These are phyloP conservation scores for Hemibagrus guttatus DNA, from an alignment of 2,797 vertebrate genomes.

Conservation along the genomic window DNA sequence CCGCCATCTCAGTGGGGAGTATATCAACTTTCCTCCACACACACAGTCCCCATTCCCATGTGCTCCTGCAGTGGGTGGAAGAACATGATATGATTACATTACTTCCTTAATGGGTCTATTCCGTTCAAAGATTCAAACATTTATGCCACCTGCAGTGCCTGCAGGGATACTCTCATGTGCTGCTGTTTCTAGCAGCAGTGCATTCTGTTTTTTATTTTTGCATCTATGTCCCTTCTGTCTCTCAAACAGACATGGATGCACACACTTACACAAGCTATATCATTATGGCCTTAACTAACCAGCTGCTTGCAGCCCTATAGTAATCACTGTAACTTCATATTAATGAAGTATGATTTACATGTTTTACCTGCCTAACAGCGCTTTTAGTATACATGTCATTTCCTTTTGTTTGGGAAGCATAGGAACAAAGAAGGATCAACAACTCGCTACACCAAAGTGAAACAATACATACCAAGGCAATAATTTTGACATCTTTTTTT, in stretches of 20 bases:
- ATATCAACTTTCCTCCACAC: slow-evolving; percentile 49
- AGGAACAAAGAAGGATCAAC: not conserved
- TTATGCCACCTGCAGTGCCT: slow-evolving; percentile 51
- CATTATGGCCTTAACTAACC: slow-evolving; percentile 39
- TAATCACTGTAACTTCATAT: too few species aligned
- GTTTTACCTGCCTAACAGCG: not conserved
- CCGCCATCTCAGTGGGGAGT: slow-evolving; percentile 39
- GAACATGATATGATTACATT: slow-evolving; percentile 53
- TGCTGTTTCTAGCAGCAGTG: slow-evolving; percentile 29
- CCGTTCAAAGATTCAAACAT: slow-evolving; percentile 52
- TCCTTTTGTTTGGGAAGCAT: not conserved
- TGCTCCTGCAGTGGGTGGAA: slow-evolving; percentile 44
- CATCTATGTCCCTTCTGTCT: slow-evolving; percentile 27
- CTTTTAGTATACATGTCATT: not conserved
- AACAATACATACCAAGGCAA: slow-evolving; percentile 17
- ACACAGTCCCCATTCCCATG: slow-evolving; percentile 33
- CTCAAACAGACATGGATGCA: slow-evolving; percentile 15
- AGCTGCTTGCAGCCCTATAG: slow-evolving; percentile 6
- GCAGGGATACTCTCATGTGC: slow-evolving; percentile 39
- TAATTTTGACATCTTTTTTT: slow-evolving; percentile 71
- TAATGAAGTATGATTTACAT: not conserved
- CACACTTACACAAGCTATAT: not conserved
- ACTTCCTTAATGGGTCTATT: slow-evolving; percentile 53
- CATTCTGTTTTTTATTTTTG: slow-evolving; percentile 17
- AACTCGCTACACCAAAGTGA: not conserved